A percentile compares a stretch with the other conserved stretches of the same genome.
Conservation (phyloP, 37 sponge, comb jelly and placozoan genomes). For the Beroe forskalii region DNA sequence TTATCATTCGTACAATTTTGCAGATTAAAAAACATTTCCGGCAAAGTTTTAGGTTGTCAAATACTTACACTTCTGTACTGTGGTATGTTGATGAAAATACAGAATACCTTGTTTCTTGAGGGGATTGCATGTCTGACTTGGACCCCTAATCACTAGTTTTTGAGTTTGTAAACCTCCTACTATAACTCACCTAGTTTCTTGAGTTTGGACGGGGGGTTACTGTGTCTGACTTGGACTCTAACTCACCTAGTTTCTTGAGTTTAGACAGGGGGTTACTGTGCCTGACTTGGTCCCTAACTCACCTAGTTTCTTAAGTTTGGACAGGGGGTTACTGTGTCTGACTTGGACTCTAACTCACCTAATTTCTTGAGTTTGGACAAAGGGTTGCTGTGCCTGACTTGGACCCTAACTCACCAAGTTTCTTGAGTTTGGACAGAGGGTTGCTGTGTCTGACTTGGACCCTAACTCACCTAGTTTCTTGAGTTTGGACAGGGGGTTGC, state of each 20-base stretch:
- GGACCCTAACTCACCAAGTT: too few relatives aligned
- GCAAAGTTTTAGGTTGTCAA: too few relatives aligned
- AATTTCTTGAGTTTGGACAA: slow-evolving; percentile 48
- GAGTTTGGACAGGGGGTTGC: slow-evolving; percentile 13
- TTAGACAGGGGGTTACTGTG: slow-evolving; percentile 13
- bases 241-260: slow-evolving; percentile 63
- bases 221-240: slow-evolving; percentile 67
- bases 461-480: slow-evolving; percentile 65
- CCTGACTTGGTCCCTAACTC: slow-evolving; percentile 67
- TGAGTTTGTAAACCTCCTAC: too few relatives aligned
- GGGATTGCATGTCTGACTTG: too few relatives aligned
- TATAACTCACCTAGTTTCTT: slow-evolving; percentile 66
- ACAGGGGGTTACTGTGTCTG: slow-evolving; percentile 52
- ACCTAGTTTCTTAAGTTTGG: slow-evolving; percentile 63
- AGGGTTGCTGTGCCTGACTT: slow-evolving; percentile 64
- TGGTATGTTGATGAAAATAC: too few relatives aligned
- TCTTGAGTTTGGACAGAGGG: too few relatives aligned
- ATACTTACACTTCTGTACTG: too few relatives aligned
- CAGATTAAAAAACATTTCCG: too few relatives aligned
- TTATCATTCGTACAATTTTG: too few relatives aligned
- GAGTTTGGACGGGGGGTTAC: slow-evolving; percentile 37
- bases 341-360: slow-evolving; percentile 69
- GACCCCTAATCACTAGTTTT: too few relatives aligned
- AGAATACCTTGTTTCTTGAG: too few relatives aligned
- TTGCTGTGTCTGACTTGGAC: too few relatives aligned